A percentile compares a stretch with the other conserved stretches of the same genome.
Evolutionary conservation across 2,797 vertebrate genomes (phyloP).

Genomic region (Botia almorhae): DNA sequence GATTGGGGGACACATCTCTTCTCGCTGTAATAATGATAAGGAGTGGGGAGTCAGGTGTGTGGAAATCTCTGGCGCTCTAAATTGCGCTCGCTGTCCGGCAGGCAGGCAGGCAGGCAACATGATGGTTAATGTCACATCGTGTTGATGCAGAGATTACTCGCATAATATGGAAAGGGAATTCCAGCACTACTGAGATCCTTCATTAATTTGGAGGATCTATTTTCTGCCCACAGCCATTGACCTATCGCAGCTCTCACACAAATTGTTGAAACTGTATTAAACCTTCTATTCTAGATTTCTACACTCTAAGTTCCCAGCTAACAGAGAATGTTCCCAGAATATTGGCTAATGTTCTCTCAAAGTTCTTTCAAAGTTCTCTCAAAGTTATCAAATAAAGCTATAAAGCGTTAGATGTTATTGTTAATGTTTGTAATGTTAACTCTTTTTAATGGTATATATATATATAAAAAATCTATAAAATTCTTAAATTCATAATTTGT

Average conservation of each 20-base stretch:
- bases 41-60: constrained; percentile 60
- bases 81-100: constrained; percentile 61
- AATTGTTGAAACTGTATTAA: constrained; percentile 1
- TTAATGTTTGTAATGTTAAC: too few species aligned
- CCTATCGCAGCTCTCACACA: constrained; percentile 32
- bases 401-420: too few species aligned
- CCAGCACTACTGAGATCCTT: constrained; percentile 47
- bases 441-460: too few species aligned
- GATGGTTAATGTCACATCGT: constrained; percentile 40
- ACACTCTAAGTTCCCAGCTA: background rate
- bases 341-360: too few species aligned
- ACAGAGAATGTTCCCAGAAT: too few species aligned
- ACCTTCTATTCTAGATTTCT: background rate
- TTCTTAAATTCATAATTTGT: too few species aligned
- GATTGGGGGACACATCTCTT: constrained; percentile 54
- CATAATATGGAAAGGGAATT: constrained; percentile 52
- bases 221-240: constrained; percentile 29
- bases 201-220: constrained; percentile 38
- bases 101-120: constrained; percentile 20
- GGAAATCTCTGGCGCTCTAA: constrained; percentile 53
- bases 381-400: too few species aligned
- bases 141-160: constrained; percentile 56
- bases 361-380: too few species aligned
- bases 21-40: constrained; percentile 46
- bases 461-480: too few species aligned